Percentiles rank a stretch among this genome's conserved stretches.
phyloP scores from a whole-genome alignment of 2,888 invertebrate genomes.

The Acrobasis repandana region DNA sequence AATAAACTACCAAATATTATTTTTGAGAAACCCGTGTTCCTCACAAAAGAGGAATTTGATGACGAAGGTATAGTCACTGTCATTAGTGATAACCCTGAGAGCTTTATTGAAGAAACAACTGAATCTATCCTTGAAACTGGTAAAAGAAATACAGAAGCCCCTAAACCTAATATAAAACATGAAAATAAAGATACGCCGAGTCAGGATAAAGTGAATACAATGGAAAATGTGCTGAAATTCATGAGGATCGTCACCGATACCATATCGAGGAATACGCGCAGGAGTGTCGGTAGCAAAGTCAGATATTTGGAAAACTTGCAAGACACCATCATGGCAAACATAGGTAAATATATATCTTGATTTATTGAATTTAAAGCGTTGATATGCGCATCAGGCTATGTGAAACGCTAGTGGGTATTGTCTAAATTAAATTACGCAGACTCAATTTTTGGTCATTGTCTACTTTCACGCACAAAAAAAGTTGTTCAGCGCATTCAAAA shows the following conservation, averaged over 20 bases:
- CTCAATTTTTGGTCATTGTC: too few relatives aligned
- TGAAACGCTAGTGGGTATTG: too few relatives aligned
- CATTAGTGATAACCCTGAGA: not conserved
- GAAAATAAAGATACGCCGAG: not conserved
- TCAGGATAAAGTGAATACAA: constrained; percentile 43
- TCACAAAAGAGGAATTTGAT: constrained; percentile 21
- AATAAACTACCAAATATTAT: constrained; percentile 22
- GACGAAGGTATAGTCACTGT: constrained; percentile 16
- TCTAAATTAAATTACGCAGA: too few relatives aligned
- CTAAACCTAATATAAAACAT: constrained; percentile 17
- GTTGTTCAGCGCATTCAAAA: too few relatives aligned
- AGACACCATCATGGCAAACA: constrained; percentile 84
- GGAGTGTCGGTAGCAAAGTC: constrained; percentile 80
- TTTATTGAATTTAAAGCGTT: constrained; percentile 9
- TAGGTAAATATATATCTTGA: constrained; percentile 81
- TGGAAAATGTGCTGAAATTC: constrained; percentile 59
- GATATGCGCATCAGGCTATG: too few relatives aligned
- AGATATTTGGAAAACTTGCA: constrained; percentile 82
- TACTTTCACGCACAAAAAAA: too few relatives aligned
- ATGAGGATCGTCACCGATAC: constrained; percentile 67
- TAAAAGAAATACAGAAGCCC: too few relatives aligned
- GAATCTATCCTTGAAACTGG: not conserved
- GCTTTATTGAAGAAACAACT: not conserved
- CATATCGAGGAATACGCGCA: constrained; percentile 62
- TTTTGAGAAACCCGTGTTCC: constrained; percentile 19